Conservation (phyloP, 1,140 invertebrate species). For the Diabrotica virgifera region DNA sequence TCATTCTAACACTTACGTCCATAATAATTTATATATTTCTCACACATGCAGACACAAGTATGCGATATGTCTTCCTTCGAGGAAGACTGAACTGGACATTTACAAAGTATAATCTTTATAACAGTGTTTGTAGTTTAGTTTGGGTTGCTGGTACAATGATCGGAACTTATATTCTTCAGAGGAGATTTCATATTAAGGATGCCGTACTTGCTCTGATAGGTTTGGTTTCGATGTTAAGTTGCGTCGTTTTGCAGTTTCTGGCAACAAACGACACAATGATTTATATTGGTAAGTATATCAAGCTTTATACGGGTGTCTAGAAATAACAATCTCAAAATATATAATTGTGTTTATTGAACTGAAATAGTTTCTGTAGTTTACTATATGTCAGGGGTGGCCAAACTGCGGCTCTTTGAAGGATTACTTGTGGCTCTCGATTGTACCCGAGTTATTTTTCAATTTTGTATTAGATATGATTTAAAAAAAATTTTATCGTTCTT, state of each 20-base stretch:
- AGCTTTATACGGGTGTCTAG: too few relatives aligned
- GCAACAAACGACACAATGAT: conserved; percentile 60
- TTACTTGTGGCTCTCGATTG: too few relatives aligned
- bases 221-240: conserved; percentile 44
- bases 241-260: conserved; percentile 53
- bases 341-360: too few relatives aligned
- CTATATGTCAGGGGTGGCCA: too few relatives aligned
- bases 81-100: conserved; percentile 65
- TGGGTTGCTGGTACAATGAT: conserved; percentile 48
- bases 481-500: too few relatives aligned
- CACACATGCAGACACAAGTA: conserved; percentile 42
- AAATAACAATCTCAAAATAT: too few relatives aligned
- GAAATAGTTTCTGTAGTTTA: too few relatives aligned
- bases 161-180: conserved; percentile 50
- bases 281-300: conserved; percentile 54
- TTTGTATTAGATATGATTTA: too few relatives aligned
- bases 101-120: conserved; percentile 56
- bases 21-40: background rate
- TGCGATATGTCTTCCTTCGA: conserved; percentile 61
- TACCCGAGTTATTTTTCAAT: too few relatives aligned
- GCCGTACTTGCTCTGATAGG: conserved; percentile 45
- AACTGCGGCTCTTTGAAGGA: too few relatives aligned
- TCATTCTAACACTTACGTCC: conserved; percentile 57
- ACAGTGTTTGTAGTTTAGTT: conserved; percentile 47
- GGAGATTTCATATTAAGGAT: conserved; percentile 46